Evolutionary conservation across 2,888 invertebrate genomes (phyloP), one percentile per base, ranked within the genome.

Genomic region (Cataglyphis altisquamis): DNA sequence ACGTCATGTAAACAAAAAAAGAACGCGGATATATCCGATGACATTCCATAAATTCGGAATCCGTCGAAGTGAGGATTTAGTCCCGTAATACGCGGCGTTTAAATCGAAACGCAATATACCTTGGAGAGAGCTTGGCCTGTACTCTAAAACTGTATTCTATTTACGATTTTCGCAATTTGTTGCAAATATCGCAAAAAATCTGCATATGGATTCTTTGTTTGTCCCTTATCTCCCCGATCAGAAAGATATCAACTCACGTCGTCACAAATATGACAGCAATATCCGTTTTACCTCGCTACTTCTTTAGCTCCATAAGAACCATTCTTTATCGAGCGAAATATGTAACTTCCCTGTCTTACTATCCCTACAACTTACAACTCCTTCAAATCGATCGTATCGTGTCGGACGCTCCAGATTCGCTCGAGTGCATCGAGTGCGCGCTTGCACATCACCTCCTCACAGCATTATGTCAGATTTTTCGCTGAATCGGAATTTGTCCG

Each of bases 321-420:
- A 15, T 9, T 48, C 25, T 15, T 25, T 10, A 18, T 18, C 36
- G 39, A 75, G 39, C 66, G 25, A 75, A 75, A 52, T 75, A 52
- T 77, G 75, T 66, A 66, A 32, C 63, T 55, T 64, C 21, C 8
- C 29, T 45, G 39, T 36, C n/a, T 64, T 67, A 67, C 63, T 60
- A 36, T 52, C 78, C 68, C 68, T 36, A 45, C 75, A 25, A 77
- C 62, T 68, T 36, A 45, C 75, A 25, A 77, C 62, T 73, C 72
- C 52, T 62, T 84, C 80, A 67, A 84, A 87, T 86, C 83, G 83
- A 86, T 89, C 83, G 66, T 89, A 87, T 85, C 81, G 83, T 88
- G 89, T 87, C 82, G 82, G 41, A 85, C 84, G 84, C 83, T 87
- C 84, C 82, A 68, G 67, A 85, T 83, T 72, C 86, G 78, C 29